These are phyloP conservation scores for Cynodonichthys magdalenae DNA, from an alignment of 2,797 vertebrate species.

Conservation along the genomic window DNA sequence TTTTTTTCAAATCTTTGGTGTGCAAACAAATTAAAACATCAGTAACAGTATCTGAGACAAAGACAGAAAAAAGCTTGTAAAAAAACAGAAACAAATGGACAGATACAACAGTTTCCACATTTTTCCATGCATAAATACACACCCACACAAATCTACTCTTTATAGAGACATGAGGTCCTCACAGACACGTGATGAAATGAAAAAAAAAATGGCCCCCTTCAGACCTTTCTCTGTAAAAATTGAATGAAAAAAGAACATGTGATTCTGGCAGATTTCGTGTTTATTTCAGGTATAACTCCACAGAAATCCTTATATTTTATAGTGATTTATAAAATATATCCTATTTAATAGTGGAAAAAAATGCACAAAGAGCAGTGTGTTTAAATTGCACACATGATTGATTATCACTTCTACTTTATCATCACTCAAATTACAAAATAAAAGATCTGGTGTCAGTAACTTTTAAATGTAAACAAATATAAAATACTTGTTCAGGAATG, in stretches of 20 bases:
- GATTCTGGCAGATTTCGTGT: slow-evolving; percentile 35
- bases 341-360: slow-evolving; percentile 18
- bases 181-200: slow-evolving; percentile 47
- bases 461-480: slow-evolving; percentile 48
- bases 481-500: slow-evolving; percentile 47
- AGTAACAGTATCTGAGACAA: slow-evolving; percentile 78
- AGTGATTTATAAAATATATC: neutral
- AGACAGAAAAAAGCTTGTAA: slow-evolving; percentile 34
- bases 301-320: slow-evolving; percentile 11
- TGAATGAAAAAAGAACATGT: slow-evolving; percentile 44
- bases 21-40: slow-evolving; percentile 84
- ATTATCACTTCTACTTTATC: slow-evolving; percentile 19
- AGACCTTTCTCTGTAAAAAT: slow-evolving; percentile 50
- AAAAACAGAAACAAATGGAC: slow-evolving; percentile 13
- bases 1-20: slow-evolving; percentile 80
- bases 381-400: slow-evolving; percentile 24
- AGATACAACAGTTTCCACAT: slow-evolving; percentile 73
- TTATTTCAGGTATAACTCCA: slow-evolving; percentile 33
- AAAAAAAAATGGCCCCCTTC: slow-evolving; percentile 43
- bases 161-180: slow-evolving; percentile 60
- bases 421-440: slow-evolving; percentile 9
- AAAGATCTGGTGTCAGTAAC: slow-evolving; percentile 20
- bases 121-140: slow-evolving; percentile 83
- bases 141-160: slow-evolving; percentile 77
- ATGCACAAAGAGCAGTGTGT: slow-evolving; percentile 26